A percentile compares a stretch with the other conserved stretches of the same genome.
Conservation (phyloP, 2,113 vertebrate genomes). For the Anarhynchus alexandrinus region DNA sequence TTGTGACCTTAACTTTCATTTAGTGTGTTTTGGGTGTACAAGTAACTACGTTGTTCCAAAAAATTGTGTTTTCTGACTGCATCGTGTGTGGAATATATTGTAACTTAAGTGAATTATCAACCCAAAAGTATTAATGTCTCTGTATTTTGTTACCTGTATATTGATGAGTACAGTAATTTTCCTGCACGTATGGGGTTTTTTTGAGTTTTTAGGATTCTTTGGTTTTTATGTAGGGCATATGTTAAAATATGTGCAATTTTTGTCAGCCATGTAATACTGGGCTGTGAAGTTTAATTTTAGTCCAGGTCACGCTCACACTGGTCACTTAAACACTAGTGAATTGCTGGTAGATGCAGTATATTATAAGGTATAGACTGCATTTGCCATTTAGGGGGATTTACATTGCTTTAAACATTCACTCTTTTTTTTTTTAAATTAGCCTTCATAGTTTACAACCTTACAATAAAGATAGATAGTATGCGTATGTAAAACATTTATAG, state of each 20-base stretch:
- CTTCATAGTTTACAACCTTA: background rate
- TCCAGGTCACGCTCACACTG: background rate
- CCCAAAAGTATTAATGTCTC: background rate
- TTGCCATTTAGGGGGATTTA: background rate
- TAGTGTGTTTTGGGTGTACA: background rate
- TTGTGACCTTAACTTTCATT: background rate
- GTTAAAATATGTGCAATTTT: background rate
- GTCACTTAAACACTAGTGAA: background rate
- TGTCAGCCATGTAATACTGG: background rate
- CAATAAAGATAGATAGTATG: background rate
- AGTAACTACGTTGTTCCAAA: background rate
- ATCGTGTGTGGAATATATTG: background rate
- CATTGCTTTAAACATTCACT: background rate
- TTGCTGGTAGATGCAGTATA: background rate
- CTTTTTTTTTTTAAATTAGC: background rate
- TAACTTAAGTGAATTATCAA: background rate
- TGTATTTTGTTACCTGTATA: background rate
- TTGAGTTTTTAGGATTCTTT: background rate
- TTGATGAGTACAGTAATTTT: background rate
- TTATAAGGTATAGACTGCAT: background rate
- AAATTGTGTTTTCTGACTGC: background rate
- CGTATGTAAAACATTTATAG: background rate
- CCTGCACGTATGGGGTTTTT: background rate
- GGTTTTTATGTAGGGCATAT: background rate
- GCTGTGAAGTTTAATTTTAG: slow-evolving; percentile 14